A percentile compares a stretch with the other conserved stretches of the same genome.
Conservation (phyloP, 2,113 vertebrate species). For the Pteropus alecto region DNA sequence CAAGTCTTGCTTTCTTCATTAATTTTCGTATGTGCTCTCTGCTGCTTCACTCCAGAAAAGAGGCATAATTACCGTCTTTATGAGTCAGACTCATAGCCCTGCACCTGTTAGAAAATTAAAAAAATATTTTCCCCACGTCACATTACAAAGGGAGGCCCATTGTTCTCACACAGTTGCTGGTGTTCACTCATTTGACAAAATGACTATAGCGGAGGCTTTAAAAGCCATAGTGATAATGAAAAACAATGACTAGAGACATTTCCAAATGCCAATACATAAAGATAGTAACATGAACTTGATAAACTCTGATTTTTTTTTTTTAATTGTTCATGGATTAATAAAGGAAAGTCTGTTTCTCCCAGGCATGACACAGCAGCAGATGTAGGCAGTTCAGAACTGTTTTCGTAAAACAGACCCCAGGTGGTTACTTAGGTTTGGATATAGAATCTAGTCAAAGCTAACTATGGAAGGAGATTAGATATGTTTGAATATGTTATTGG, state of each 20-base stretch:
- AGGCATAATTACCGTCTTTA: conserved; percentile 47
- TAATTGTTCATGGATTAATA: conserved; percentile 12
- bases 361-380: background rate
- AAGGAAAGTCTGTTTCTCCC: background rate
- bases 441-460: background rate
- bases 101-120: conserved; percentile 63
- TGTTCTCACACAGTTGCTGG: background rate
- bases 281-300: conserved; percentile 48
- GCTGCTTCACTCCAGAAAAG: conserved; percentile 12
- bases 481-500: background rate
- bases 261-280: conserved; percentile 36
- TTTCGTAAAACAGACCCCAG: background rate
- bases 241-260: conserved; percentile 46
- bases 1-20: conserved; percentile 38
- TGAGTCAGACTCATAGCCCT: conserved; percentile 48
- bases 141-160: background rate
- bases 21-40: conserved; percentile 16
- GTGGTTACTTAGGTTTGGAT: background rate
- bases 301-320: background rate
- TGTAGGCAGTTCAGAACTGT: background rate
- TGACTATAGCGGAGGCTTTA: background rate
- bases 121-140: conserved; percentile 37
- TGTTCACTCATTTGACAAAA: conserved; percentile 33
- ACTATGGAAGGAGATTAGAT: background rate
- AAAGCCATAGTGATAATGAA: background rate